Evolutionary conservation across 2,113 vertebrate species (phyloP).

Genomic region (Callospermophilus lateralis): DNA sequence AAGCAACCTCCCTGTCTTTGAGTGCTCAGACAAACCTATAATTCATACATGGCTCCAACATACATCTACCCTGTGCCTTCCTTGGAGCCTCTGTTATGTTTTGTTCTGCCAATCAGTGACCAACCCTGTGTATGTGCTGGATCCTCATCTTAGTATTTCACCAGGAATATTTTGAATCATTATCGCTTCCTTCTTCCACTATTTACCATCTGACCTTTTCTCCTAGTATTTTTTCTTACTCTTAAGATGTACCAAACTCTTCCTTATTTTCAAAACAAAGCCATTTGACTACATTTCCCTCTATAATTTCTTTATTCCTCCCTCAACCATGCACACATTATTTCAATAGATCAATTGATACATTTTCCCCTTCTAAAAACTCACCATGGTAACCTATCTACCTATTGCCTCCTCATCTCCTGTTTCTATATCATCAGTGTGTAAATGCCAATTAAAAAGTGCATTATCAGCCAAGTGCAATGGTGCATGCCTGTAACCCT

Average conservation of each 20-base stretch:
- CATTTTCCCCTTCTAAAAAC: not conserved
- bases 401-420: not conserved
- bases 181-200: accelerated
- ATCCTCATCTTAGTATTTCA: not conserved
- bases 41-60: no score
- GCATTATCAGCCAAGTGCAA: not conserved
- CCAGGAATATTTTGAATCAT: not conserved
- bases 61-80: not conserved
- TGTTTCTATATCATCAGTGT: not conserved
- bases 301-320: not conserved
- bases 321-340: not conserved
- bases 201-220: not conserved
- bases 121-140: not conserved
- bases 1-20: no score
- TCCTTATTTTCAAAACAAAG: not conserved
- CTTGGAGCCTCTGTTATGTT: not conserved
- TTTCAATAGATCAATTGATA: not conserved
- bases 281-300: not conserved
- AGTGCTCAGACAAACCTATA: no score
- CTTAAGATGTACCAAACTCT: not conserved
- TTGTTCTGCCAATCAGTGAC: not conserved
- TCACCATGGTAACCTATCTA: not conserved
- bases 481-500: no score
- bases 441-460: not conserved
- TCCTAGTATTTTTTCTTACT: not conserved